Percentiles rank a stretch among this genome's conserved stretches.
Evolutionary conservation across 2,113 vertebrate genomes (phyloP).

Genomic region (Nannobrachium achirus): DNA sequence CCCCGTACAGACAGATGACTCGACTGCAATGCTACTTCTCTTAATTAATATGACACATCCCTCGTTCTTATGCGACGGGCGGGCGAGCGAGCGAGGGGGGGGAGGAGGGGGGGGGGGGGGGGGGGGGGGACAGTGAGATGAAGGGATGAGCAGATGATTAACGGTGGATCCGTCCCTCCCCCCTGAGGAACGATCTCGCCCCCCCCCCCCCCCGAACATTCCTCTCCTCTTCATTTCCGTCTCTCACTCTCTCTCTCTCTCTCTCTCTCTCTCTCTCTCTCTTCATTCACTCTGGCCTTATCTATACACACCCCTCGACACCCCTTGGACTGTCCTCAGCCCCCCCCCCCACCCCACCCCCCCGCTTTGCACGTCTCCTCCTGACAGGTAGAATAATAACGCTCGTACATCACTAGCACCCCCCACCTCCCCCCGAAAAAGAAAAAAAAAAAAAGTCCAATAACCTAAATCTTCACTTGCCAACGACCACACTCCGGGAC

Average conservation of each 20-base stretch:
- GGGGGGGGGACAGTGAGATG: slow-evolving; percentile 10
- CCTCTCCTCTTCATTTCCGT: slow-evolving; percentile 56
- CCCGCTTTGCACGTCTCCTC: slow-evolving; percentile 78
- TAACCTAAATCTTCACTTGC: slow-evolving; percentile 99
- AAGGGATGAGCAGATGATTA: slow-evolving; percentile 92
- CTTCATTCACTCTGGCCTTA: neutral
- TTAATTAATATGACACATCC: slow-evolving; percentile 81
- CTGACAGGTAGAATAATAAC: slow-evolving; percentile 99
- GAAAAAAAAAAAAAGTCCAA: slow-evolving; percentile 96
- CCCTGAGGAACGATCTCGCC: slow-evolving; percentile 63
- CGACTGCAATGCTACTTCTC: slow-evolving; percentile 69
- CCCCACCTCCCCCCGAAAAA: no score
- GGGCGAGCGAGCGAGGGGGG: neutral
- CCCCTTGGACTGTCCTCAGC: slow-evolving; percentile 90
- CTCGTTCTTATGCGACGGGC: slow-evolving; percentile 72
- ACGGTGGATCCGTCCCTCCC: slow-evolving; percentile 74
- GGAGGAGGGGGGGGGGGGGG: slow-evolving; percentile 32
- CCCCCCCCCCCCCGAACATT: slow-evolving; percentile 44
- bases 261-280: slow-evolving; percentile 24
- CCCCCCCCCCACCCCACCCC: slow-evolving; percentile 49
- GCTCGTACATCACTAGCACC: slow-evolving; percentile 99
- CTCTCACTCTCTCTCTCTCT: slow-evolving; percentile 39
- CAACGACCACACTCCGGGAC: slow-evolving; percentile 97
- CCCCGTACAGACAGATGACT: slow-evolving; percentile 64
- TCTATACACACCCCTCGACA: slow-evolving; percentile 82